Conservation (phyloP, 2,888 invertebrate genomes). For the Sinopyrophorus schimmeli region DNA sequence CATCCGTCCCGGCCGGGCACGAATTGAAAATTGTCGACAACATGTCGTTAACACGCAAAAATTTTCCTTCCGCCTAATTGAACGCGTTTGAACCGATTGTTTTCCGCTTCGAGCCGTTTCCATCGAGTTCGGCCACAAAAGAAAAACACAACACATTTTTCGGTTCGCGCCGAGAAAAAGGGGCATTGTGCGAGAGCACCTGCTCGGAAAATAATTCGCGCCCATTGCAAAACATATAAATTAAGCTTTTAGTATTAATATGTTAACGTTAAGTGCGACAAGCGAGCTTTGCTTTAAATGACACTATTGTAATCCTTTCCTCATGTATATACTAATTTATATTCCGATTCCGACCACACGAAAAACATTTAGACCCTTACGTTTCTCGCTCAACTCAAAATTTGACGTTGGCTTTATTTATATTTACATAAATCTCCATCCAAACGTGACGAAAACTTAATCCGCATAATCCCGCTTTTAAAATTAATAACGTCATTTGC, state of each 20-base stretch:
- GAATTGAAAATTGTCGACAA: constrained; percentile 28
- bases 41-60: constrained; percentile 27
- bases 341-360: neutral
- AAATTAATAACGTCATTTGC: no score
- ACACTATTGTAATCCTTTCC: constrained; percentile 4
- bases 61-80: constrained; percentile 23
- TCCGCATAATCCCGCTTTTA: no score
- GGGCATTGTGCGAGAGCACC: constrained; percentile 3
- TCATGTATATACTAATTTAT: constrained; percentile 5
- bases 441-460: no score
- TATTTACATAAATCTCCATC: no score
- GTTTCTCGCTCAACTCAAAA: neutral
- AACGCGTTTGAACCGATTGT: constrained; percentile 15
- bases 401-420: no score
- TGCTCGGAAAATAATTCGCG: constrained; percentile 2
- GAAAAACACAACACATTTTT: constrained; percentile 5
- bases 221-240: constrained; percentile 9
- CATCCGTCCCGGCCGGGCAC: no score
- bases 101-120: constrained; percentile 1
- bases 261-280: constrained; percentile 8
- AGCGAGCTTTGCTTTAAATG: constrained; percentile 12
- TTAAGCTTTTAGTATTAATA: constrained; percentile 10
- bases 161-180: neutral
- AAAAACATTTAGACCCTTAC: constrained; percentile 1
- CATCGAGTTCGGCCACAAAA: neutral